Evolutionary conservation across 2,113 vertebrate species (phyloP).

Genomic region (Neotoma lepida): DNA sequence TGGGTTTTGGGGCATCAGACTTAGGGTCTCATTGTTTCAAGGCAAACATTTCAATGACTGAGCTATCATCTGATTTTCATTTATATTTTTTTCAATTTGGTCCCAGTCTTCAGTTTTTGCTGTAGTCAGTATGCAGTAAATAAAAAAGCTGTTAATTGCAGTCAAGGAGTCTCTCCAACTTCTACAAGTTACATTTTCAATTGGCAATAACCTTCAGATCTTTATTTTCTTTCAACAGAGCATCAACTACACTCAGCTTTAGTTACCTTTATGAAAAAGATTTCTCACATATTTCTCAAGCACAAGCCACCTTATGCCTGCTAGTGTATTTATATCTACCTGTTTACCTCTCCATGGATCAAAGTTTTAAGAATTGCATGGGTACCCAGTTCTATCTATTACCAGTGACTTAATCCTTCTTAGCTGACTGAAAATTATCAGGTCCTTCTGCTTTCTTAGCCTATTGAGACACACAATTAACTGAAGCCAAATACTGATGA

Average conservation of each 20-base stretch:
- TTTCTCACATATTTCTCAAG: slow-evolving; percentile 16
- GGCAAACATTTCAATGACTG: background rate
- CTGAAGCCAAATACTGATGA: background rate
- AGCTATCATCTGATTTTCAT: background rate
- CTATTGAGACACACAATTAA: background rate
- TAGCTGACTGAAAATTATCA: background rate
- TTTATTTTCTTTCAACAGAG: background rate
- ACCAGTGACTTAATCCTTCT: background rate
- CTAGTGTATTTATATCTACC: background rate
- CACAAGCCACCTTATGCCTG: background rate
- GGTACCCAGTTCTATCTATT: background rate
- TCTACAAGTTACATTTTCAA: background rate
- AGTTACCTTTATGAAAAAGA: no score
- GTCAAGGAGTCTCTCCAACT: background rate
- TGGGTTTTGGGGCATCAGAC: background rate
- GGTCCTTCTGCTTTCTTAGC: background rate
- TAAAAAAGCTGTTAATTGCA: background rate
- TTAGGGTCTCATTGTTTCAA: background rate
- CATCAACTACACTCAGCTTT: background rate
- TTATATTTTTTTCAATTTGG: background rate
- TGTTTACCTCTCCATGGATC: background rate
- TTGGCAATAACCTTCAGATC: background rate
- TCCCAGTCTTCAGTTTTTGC: background rate
- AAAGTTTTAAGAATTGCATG: background rate
- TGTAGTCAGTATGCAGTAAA: background rate